Percentiles rank a stretch among this genome's conserved stretches.
phyloP scores from a whole-genome alignment of 2,888 invertebrate species.

The Latheticus oryzae region DNA sequence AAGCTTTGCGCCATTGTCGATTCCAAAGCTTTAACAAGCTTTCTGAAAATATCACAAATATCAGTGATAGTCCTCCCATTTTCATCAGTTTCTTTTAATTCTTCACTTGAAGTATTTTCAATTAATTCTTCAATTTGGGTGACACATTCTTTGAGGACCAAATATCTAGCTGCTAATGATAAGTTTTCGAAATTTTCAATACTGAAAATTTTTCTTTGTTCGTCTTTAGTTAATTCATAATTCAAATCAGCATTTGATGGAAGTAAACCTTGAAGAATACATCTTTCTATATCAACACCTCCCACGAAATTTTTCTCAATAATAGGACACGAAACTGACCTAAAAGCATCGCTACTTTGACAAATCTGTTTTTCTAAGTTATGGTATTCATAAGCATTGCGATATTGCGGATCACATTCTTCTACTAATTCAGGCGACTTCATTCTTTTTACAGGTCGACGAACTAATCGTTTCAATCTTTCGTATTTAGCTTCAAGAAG shows the following conservation, averaged over 20 bases:
- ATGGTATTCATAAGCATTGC: conserved; percentile 51
- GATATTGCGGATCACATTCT: conserved; percentile 48
- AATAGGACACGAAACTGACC: conserved; percentile 43
- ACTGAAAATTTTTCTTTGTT: conserved; percentile 54
- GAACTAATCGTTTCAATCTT: conserved; percentile 54
- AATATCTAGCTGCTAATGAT: conserved; percentile 56
- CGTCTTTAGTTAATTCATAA: conserved; percentile 51
- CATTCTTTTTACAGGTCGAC: conserved; percentile 51
- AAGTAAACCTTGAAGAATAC: conserved; percentile 56
- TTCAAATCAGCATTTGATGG: conserved; percentile 44
- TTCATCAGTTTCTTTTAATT: conserved; percentile 50
- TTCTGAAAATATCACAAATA: conserved; percentile 56
- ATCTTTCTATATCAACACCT: conserved; percentile 58
- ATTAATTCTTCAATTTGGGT: conserved; percentile 53
- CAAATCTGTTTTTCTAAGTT: conserved; percentile 54
- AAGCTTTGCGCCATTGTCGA: conserved; percentile 6
- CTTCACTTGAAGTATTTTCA: conserved; percentile 42
- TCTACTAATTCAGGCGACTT: conserved; percentile 45
- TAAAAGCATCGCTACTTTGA: conserved; percentile 50
- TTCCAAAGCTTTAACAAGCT: conserved; percentile 53
- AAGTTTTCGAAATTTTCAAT: conserved; percentile 61
- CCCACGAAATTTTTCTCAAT: conserved; percentile 50
- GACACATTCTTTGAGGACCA: conserved; percentile 55
- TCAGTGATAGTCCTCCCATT: conserved; percentile 55
- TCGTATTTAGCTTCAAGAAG: conserved; percentile 50